phyloP scores from a whole-genome alignment of 1,140 invertebrate genomes.

The Neodiprion fabricii region DNA sequence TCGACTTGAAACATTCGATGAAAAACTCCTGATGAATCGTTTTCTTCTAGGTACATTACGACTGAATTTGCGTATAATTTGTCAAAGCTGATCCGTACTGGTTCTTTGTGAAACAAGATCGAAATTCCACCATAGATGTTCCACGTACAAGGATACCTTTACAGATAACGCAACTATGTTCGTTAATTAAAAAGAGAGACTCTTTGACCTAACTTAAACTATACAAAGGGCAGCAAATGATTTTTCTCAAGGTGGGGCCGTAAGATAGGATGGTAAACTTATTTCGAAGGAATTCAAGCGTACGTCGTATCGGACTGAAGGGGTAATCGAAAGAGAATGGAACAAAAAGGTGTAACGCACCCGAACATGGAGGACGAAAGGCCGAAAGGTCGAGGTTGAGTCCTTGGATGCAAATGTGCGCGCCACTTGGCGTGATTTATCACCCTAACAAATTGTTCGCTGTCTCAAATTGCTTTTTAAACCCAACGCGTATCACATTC shows the following conservation, averaged over 20 bases:
- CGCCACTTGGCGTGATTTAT: conserved; percentile 12
- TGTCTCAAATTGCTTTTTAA: conserved; percentile 6
- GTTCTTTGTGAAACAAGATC: too few species aligned
- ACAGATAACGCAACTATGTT: too few species aligned
- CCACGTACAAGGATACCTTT: too few species aligned
- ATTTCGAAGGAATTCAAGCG: background rate
- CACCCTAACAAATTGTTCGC: conserved; percentile 9
- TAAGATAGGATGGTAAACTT: background rate
- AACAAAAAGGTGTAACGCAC: background rate
- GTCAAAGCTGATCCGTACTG: too few species aligned
- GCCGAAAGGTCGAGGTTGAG: background rate
- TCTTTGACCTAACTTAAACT: too few species aligned
- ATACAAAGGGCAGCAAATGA: background rate
- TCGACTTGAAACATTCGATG: too few species aligned
- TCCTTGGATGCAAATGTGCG: conserved; percentile 29
- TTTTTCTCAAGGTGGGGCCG: background rate
- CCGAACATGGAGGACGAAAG: background rate
- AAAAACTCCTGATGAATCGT: too few species aligned
- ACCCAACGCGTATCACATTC: background rate
- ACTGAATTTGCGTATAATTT: too few species aligned
- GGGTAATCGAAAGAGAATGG: too few species aligned
- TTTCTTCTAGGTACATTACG: too few species aligned
- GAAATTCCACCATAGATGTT: too few species aligned
- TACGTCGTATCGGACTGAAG: background rate
- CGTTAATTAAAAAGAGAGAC: too few species aligned